Conservation (phyloP, 2,797 vertebrate species). For the Prunella strophiata region DNA sequence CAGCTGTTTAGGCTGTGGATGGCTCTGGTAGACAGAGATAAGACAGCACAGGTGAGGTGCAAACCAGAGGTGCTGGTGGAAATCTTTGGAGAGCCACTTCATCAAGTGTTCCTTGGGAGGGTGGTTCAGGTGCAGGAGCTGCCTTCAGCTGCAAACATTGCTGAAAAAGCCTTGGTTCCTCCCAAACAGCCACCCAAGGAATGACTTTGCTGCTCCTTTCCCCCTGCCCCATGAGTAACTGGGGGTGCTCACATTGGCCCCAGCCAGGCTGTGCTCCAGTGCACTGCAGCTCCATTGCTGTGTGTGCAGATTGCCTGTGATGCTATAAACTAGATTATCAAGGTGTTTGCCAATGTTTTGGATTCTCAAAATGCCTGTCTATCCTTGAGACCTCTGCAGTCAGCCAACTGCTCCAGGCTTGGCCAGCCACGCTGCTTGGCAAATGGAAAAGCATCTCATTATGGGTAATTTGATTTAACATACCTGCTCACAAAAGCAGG, state of each 20-base stretch:
- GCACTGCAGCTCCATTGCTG: background rate
- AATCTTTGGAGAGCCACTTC: background rate
- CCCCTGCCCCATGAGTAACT: fast-evolving
- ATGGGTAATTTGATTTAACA: background rate
- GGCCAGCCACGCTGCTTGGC: background rate
- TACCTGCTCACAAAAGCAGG: background rate
- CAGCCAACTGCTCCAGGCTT: conserved; percentile 17
- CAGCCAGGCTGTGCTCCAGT: background rate
- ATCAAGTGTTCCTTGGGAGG: background rate
- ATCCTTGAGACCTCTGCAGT: conserved; percentile 13
- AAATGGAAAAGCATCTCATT: background rate
- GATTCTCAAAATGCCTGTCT: background rate
- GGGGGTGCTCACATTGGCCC: fast-evolving
- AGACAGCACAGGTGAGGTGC: background rate
- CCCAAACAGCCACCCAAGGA: background rate
- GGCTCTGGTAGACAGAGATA: fast-evolving
- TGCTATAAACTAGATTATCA: background rate
- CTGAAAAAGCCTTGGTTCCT: background rate
- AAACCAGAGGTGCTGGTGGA: background rate
- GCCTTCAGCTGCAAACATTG: background rate
- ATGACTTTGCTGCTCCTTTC: background rate
- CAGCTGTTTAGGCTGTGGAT: background rate
- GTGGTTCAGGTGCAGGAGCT: background rate
- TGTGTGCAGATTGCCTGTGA: background rate
- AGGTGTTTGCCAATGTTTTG: background rate